Base-by-base conservation (phyloP, 1,140 invertebrate species). In the Trichogramma pretiosum region DNA sequence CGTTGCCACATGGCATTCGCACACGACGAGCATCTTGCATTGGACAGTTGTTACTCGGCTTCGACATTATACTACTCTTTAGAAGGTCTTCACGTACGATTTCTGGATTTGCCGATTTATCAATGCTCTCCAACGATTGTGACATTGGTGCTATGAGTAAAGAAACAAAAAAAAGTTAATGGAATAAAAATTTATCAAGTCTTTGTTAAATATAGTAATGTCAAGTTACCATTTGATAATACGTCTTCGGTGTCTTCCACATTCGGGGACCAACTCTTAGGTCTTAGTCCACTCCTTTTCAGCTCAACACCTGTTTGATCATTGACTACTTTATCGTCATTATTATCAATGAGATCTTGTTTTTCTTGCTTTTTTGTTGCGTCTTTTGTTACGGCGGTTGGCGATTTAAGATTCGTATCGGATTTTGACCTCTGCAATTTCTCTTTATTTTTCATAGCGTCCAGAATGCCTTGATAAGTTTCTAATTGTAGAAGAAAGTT, bases 381-480 rank as follows among this genome's bases (percentile, higher is more conserved):
- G 21, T 67, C 60, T 44, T 65, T 75, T n/a, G n/a, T n/a, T n/a
- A n/a, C n/a, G 10, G 43, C 28, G 21, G 49, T 46, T 2, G 82
- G 83, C 17, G 80, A 80, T 63, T 89, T 89, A 10, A 92, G 66
- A 69, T 92, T 92, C 16, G 88, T 93, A 65, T 94, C 90, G 44
- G 91, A 94, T 72, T 94, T 93, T 33, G 89, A 92, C 45, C 90
- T 77, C 58, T 93, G 85, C 48, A 89, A 70, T 64, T 90, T 93
- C 62, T 94, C 89, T 58, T 90, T 86, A 60, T 95, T 93, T 64
- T 89, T 93, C 89, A 94, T 97, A 1, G 93, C 94, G 65, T 89
- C 88, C 43, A 98, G 74, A 60, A 94, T 94, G 42, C 91, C 91
- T 70, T 94, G 89, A 65, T 98, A 99, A 9, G 87, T 96, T 72